Conservation (phyloP, 2,797 vertebrate species). For the Sebastes reedi region DNA sequence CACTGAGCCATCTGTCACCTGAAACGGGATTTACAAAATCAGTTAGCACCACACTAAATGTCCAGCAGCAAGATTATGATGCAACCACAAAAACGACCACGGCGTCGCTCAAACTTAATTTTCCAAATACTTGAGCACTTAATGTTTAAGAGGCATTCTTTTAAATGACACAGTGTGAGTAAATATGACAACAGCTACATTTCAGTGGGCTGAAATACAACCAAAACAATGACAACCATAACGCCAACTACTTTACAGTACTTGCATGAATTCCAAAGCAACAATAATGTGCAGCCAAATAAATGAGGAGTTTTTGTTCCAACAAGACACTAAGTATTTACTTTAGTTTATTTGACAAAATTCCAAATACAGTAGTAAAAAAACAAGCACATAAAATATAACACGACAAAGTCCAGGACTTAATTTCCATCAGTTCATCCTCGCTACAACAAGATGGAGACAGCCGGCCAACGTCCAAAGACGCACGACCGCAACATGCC, state of each 20-base stretch:
- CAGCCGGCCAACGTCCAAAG: not conserved
- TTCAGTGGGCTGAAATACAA: not conserved
- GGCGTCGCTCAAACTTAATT: not conserved
- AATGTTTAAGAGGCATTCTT: not conserved
- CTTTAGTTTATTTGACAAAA: not conserved
- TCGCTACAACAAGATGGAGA: not conserved
- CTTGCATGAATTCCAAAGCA: not conserved
- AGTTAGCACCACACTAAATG: not conserved
- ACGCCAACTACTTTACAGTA: not conserved
- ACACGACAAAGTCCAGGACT: not conserved
- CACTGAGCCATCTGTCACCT: conserved; percentile 96
- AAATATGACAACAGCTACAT: not conserved
- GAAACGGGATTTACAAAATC: conserved; percentile 25
- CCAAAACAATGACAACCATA: not conserved
- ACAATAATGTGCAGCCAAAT: not conserved
- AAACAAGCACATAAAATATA: not conserved
- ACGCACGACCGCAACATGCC: not conserved
- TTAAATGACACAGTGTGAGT: not conserved
- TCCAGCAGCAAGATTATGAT: not conserved
- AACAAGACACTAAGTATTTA: not conserved
- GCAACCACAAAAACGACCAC: not conserved
- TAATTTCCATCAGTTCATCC: accelerated
- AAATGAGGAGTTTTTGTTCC: not conserved
- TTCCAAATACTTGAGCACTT: not conserved
- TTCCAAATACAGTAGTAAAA: not conserved